phyloP scores from a whole-genome alignment of 2,113 vertebrate genomes.

The Shinisaurus crocodilurus region DNA sequence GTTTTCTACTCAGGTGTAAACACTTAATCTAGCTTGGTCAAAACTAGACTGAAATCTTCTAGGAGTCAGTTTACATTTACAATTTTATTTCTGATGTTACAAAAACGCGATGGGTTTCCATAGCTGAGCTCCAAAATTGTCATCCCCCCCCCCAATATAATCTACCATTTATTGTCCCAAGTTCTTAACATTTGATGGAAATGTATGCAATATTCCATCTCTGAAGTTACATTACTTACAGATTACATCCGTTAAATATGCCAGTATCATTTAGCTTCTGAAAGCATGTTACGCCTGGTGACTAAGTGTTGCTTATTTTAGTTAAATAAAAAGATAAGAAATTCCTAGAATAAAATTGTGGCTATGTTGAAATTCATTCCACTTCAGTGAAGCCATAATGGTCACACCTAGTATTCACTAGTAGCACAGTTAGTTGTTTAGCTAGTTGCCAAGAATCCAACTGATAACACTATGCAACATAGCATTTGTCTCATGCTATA shows the following conservation, averaged over 20 bases:
- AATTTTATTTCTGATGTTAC: not conserved
- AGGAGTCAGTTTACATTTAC: not conserved
- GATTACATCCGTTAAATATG: not conserved
- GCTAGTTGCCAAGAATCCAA: not conserved
- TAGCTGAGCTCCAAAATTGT: not conserved
- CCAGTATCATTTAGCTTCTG: rapidly evolving
- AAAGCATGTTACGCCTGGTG: not conserved
- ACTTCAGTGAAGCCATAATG: not conserved
- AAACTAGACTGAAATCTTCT: not conserved
- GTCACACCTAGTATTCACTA: not conserved
- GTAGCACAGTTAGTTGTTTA: not conserved
- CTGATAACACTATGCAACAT: not conserved
- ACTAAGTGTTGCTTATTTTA: rapidly evolving
- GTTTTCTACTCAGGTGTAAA: not conserved
- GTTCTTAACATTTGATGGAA: not conserved
- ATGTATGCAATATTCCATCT: not conserved
- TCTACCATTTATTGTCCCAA: rapidly evolving
- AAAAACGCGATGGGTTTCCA: constrained; percentile 4
- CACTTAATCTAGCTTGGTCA: constrained; percentile 6
- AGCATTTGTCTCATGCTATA: rapidly evolving
- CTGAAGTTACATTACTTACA: constrained; percentile 21
- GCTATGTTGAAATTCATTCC: not conserved
- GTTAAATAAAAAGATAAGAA: not conserved
- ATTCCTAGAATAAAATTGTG: not conserved
- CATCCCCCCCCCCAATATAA: not conserved